Evolutionary conservation across 2,888 invertebrate species (phyloP), one percentile per base, ranked within the genome.

Genomic region (Caenorhabditis panamensis): DNA sequence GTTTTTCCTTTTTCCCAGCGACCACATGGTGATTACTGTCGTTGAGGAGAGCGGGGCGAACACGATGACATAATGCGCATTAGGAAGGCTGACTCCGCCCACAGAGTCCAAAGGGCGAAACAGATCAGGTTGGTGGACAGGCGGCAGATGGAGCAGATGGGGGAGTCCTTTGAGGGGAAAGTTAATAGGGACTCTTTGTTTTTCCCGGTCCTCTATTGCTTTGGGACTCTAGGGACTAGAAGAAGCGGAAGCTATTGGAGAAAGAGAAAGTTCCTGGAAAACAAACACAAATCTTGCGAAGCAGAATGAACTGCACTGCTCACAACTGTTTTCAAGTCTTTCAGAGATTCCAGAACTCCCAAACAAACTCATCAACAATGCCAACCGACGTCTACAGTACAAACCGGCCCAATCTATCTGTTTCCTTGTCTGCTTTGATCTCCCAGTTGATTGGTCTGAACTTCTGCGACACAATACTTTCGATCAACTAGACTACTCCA

Each of bases 21-120:
- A 47, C 47, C 26, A 67, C 56, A 44, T n/a, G 51, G 31, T 64
- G 58, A 66, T 54, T 36, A 31, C 53, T 24, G 36, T 18, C 24
- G 18, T 18, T 6, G 36, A 36, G 49, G 24, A 28, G 37, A 44
- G 31, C 6, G 11, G 22, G n/a, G 16, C 4, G 51, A 54, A 44
- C 28, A 58, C 49, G 61, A 69, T 69, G 69, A 61, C 69, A 69
- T 69, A 61, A 61, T 69, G 53, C 47, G 61, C 51, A 61, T 69
- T 61, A 61, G 58, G 20, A 49, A 47, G 20, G 18, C 18, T 6
- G 63, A 56, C 68, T 51, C 77, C 77, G 69, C 77, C 69, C 77
- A 44, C 63, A 64, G 59, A 58, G 77, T 77, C 77, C 77, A 64
- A 77, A 64, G 77, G 77, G 54, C 77, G 68, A 59, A 31, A 31